Conservation (phyloP, 2,797 vertebrate genomes). For the Hylomyscus alleni region DNA sequence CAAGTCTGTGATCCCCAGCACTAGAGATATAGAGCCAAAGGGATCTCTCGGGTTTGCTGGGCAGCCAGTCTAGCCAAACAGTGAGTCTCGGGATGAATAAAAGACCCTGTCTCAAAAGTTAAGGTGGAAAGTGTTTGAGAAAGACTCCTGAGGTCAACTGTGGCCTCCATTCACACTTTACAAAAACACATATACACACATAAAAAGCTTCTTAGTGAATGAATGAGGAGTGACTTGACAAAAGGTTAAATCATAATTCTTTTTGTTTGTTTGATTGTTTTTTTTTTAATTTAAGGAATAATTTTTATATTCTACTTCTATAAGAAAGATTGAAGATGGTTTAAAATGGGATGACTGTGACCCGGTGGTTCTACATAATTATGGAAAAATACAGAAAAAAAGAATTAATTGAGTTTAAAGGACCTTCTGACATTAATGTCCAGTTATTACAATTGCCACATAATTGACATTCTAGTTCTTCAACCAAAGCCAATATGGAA, state of each 20-base stretch:
- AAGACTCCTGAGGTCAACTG: neutral
- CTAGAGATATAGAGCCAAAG: neutral
- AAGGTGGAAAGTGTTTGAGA: neutral
- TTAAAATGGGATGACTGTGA: conserved; percentile 53
- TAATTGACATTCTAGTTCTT: conserved; percentile 29
- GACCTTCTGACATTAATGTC: conserved; percentile 57
- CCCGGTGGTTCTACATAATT: conserved; percentile 33
- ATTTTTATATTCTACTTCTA: conserved; percentile 5
- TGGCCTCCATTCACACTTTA: neutral
- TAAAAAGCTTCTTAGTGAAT: neutral
- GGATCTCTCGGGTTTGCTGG: neutral
- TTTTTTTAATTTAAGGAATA: conserved; percentile 16
- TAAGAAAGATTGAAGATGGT: conserved; percentile 51
- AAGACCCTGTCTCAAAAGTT: neutral
- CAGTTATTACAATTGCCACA: conserved; percentile 18
- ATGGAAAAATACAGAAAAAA: conserved; percentile 23
- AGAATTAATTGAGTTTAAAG: conserved; percentile 54
- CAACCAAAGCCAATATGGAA: neutral
- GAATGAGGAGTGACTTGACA: neutral
- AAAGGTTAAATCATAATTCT: neutral
- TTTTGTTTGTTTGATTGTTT: neutral
- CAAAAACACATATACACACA: neutral
- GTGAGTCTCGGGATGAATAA: neutral
- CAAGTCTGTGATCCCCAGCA: no score
- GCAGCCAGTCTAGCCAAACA: neutral